Base-by-base conservation (phyloP, 2,888 invertebrate genomes). In the Cheilosia variabilis region DNA sequence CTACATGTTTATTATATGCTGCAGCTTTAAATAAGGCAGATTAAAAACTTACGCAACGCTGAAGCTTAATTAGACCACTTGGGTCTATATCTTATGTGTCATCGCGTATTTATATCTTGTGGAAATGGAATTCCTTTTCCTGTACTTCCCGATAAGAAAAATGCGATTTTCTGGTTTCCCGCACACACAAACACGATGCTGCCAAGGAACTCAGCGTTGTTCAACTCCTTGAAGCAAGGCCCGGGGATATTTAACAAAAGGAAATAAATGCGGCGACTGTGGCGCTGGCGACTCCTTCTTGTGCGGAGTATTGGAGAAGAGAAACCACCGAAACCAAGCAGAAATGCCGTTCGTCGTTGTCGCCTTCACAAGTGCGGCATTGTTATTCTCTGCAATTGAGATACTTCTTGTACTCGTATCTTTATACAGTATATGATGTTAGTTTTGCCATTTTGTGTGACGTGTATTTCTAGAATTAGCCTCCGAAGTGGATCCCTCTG, bases 321-420 rank as follows among this genome's bases (percentile, higher is more conserved):
- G 9, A 19, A 47, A 17, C 17, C 45, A 37, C 37, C 37, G 41
- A 47, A 22, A n/a, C 60, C n/a, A 52, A 15, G 22, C 24, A 27
- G 57, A 65, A 43, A 47, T 53, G 43, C 37, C 27, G 27, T 27
- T 22, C 53, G 63, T 45, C 55, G 43, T 10, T 69, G 82, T 57
- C 71, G 65, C 71, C 66, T 45, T 37, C 55, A 78, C 43, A 72
- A 83, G 83, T 79, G n/a, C n/a, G 68, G 69, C 53, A 79, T 79
- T 75, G 83, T 79, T 84, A 69, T 69, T 69, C 79, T 84, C 65
- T 75, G 52, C 79, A 79, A 84, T 79, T 78, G 83, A 83, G 73
- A 71, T 62, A 75, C 83, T 69, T 66, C 60, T 63, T 34, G n/a
- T 45, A 41, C 50, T 68, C 22, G 66, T 22, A 37, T 37, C 4